Evolutionary conservation across 2,797 vertebrate species (phyloP).

Genomic region (Gallinago solitaria): DNA sequence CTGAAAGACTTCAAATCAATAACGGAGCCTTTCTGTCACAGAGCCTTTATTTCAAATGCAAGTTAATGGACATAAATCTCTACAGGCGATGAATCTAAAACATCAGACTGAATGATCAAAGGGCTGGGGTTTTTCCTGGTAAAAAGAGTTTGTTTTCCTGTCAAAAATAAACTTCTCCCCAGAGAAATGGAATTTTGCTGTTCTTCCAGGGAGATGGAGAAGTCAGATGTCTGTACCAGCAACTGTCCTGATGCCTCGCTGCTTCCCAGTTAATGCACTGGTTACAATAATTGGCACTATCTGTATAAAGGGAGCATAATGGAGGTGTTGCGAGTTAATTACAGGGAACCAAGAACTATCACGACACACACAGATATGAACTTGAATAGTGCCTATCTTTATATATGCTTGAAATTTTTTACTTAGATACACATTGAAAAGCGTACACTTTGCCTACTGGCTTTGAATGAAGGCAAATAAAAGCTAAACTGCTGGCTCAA

Average conservation of each 20-base stretch:
- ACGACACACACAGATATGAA: not conserved
- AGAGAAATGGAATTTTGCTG: not conserved
- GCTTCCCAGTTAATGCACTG: not conserved
- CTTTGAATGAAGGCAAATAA: not conserved
- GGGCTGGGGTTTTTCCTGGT: not conserved
- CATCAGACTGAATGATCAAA: not conserved
- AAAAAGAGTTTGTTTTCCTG: not conserved
- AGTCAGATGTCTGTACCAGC: not conserved
- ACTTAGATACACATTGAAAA: not conserved
- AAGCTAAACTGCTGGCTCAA: not conserved
- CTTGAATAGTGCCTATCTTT: not conserved
- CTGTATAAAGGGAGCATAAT: not conserved
- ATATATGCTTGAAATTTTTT: not conserved
- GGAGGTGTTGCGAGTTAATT: not conserved
- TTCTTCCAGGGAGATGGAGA: not conserved
- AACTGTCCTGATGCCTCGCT: not conserved
- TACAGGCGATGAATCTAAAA: not conserved
- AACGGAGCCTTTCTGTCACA: not conserved
- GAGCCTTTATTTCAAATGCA: conserved; percentile 1
- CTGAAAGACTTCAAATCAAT: conserved; percentile 35
- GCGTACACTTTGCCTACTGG: not conserved
- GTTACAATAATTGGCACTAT: not conserved
- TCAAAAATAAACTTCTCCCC: not conserved
- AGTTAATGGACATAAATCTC: conserved; percentile 36
- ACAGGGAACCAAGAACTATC: not conserved